Conservation (phyloP, 2,113 vertebrate genomes). For the Vireo altiloquus region DNA sequence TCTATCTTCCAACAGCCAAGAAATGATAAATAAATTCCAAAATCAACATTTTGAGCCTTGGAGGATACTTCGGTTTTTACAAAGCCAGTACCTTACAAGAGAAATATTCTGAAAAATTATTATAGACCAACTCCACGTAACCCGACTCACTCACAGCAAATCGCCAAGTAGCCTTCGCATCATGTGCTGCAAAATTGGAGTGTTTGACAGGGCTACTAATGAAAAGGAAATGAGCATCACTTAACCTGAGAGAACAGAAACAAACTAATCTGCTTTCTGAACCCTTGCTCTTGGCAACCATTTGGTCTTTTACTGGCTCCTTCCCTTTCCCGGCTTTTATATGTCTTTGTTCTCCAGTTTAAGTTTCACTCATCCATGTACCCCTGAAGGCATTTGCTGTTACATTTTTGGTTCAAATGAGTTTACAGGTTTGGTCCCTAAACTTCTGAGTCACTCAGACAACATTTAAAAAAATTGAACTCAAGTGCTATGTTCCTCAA, state of each 20-base stretch:
- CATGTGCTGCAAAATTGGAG: background rate
- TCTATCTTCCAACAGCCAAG: background rate
- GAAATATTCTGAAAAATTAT: background rate
- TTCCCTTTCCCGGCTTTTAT: background rate
- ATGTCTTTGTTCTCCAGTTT: background rate
- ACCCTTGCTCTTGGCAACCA: background rate
- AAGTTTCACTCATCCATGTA: background rate
- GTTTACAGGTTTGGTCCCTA: background rate
- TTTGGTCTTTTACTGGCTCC: background rate
- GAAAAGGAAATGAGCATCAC: background rate
- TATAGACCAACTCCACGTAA: background rate
- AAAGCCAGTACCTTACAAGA: background rate
- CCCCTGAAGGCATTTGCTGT: background rate
- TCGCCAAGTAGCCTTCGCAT: background rate
- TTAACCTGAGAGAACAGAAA: background rate
- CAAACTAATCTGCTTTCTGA: background rate
- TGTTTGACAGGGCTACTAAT: background rate
- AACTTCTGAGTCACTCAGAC: background rate
- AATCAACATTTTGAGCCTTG: background rate
- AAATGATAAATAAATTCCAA: background rate
- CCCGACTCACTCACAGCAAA: accelerated
- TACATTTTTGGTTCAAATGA: background rate
- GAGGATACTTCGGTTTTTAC: background rate
- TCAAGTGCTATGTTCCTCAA: background rate
- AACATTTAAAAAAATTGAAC: background rate